Evolutionary conservation across 2,888 invertebrate species (phyloP).

Genomic region (Drosophila colorata): DNA sequence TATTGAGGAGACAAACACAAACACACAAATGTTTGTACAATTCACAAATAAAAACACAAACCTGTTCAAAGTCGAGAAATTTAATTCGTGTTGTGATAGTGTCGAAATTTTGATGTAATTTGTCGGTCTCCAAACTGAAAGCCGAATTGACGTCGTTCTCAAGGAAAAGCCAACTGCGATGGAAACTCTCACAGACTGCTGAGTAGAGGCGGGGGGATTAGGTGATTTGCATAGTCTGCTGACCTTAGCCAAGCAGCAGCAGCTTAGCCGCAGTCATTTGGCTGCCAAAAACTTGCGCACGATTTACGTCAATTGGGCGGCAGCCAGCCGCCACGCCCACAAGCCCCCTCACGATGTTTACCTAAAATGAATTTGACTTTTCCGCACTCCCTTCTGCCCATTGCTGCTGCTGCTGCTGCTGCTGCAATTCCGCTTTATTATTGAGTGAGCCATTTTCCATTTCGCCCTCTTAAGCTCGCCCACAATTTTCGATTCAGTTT

Average conservation of each 20-base stretch:
- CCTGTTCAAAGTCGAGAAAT: not conserved
- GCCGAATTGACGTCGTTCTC: not conserved
- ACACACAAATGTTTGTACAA: no score
- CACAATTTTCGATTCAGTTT: slow-evolving; percentile 45
- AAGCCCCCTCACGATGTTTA: slow-evolving; percentile 57
- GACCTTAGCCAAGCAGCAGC: slow-evolving; percentile 60
- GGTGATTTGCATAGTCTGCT: slow-evolving; percentile 55
- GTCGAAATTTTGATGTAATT: slow-evolving; percentile 23
- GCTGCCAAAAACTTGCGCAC: slow-evolving; percentile 75
- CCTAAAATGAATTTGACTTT: slow-evolving; percentile 69
- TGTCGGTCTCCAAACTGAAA: not conserved
- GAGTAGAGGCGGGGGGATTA: no score
- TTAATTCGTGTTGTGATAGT: not conserved
- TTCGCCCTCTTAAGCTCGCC: slow-evolving; percentile 11
- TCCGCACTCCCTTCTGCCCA: slow-evolving; percentile 18
- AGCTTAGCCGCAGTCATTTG: slow-evolving; percentile 68
- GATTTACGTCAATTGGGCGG: slow-evolving; percentile 77
- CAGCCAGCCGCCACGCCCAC: slow-evolving; percentile 60
- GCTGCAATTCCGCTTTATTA: slow-evolving; percentile 26
- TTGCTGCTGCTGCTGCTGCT: slow-evolving; percentile 12
- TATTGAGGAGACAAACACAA: not conserved
- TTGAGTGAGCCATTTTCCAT: slow-evolving; percentile 37
- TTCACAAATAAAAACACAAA: not conserved
- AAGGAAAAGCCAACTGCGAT: slow-evolving; percentile 32
- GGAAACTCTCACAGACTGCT: not conserved